Percentiles rank a stretch among this genome's conserved stretches.
These are phyloP conservation scores for Sphecodes monilicornis DNA, from an alignment of 2,888 invertebrate species.

Conservation along the genomic window DNA sequence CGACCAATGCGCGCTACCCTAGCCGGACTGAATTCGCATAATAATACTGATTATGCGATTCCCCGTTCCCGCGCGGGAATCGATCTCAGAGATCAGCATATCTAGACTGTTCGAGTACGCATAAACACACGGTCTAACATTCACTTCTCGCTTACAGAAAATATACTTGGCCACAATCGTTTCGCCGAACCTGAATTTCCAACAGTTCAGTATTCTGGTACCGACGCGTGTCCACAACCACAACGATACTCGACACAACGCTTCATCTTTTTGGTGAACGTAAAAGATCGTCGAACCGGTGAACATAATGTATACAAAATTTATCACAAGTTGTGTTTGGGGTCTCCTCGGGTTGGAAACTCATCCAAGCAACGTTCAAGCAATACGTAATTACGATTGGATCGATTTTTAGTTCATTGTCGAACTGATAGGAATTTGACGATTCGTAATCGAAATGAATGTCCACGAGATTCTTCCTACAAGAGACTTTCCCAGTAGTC, in stretches of 20 bases:
- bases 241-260: background rate
- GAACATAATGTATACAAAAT: background rate
- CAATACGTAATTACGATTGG: background rate
- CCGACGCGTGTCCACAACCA: no score
- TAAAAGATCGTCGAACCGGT: background rate
- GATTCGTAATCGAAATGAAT: background rate
- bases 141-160: no score
- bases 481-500: background rate
- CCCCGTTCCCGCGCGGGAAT: conserved; percentile 23
- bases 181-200: background rate
- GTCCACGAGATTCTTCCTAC: background rate
- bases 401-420: background rate
- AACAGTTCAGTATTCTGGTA: background rate
- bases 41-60: conserved; percentile 56
- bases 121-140: background rate
- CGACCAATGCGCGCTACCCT: no score
- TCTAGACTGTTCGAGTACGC: background rate
- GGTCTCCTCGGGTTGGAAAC: no score
- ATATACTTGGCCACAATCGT: background rate
- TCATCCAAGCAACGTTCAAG: background rate
- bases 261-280: background rate
- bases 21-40: conserved; percentile 12
- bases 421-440: background rate
- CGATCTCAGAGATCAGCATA: conserved; percentile 14
- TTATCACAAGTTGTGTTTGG: conserved; percentile 13